Percentiles rank a stretch among this genome's conserved stretches.
Conservation (phyloP, 2,888 invertebrate genomes). For the Camponotus fellah region DNA sequence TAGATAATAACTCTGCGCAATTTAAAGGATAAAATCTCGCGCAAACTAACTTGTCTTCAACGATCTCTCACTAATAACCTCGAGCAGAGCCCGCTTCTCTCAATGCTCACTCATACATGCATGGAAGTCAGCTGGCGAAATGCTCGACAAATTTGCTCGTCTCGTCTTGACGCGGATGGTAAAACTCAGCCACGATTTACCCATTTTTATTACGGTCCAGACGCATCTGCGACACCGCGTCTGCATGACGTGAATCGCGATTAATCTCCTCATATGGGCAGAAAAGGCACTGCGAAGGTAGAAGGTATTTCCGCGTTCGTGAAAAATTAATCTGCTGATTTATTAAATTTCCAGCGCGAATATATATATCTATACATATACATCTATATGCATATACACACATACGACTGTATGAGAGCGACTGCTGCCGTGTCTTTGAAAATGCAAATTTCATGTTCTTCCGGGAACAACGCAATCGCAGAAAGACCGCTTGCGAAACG, state of each 20-base stretch:
- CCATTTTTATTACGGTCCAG: conserved; percentile 14
- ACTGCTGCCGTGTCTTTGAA: background rate
- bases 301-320: background rate
- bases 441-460: conserved; percentile 33
- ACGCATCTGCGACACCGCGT: background rate
- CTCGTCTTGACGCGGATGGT: background rate
- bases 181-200: background rate
- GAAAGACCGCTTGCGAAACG: background rate
- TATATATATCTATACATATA: background rate
- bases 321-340: conserved; percentile 36
- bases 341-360: conserved; percentile 17
- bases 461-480: background rate
- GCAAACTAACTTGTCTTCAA: background rate
- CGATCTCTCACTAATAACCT: background rate
- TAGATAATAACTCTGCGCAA: background rate
- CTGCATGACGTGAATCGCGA: conserved; percentile 5
- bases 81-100: background rate
- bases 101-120: background rate
- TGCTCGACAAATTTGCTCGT: background rate
- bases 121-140: background rate
- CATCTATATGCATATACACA: background rate
- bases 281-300: background rate
- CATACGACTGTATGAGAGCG: background rate
- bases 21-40: background rate
- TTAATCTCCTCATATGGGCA: conserved; percentile 1